Percentiles rank a stretch among this genome's conserved stretches.
phyloP scores from a whole-genome alignment of 2,888 invertebrate genomes.

The Ochlodes sylvanus region DNA sequence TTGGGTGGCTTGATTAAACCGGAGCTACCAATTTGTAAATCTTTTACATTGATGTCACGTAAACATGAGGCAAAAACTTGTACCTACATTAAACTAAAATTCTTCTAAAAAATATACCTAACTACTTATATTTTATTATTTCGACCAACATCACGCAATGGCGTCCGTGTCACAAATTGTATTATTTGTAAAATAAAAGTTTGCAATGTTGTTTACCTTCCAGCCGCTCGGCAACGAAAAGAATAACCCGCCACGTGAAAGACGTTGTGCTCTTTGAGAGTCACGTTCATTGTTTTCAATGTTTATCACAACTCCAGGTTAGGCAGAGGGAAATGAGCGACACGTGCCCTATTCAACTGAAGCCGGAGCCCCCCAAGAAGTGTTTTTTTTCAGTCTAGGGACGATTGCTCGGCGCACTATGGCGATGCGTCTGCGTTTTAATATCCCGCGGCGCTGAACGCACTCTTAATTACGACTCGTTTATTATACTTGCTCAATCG shows the following conservation, averaged over 20 bases:
- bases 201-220: no score
- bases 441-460: constrained; percentile 8
- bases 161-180: neutral
- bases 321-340: constrained; percentile 22
- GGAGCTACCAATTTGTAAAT: neutral
- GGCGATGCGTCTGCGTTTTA: constrained; percentile 12
- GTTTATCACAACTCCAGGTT: constrained; percentile 21
- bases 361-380: constrained; percentile 12
- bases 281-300: constrained; percentile 1
- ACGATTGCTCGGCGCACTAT: constrained; percentile 19
- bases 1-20: constrained; percentile 13
- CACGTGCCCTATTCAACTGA: constrained; percentile 6
- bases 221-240: neutral
- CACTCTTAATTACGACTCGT: constrained; percentile 20
- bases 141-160: neutral
- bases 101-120: no score
- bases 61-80: no score
- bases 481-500: constrained; percentile 3
- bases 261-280: constrained; percentile 11
- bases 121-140: no score
- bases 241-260: constrained; percentile 1
- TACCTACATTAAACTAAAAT: neutral
- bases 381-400: constrained; percentile 25
- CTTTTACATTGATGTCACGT: neutral
- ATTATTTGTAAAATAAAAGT: no score